Percentiles rank a stretch among this genome's conserved stretches.
Evolutionary conservation across 2,797 vertebrate genomes (phyloP).

Genomic region (Setipinna tenuifilis): DNA sequence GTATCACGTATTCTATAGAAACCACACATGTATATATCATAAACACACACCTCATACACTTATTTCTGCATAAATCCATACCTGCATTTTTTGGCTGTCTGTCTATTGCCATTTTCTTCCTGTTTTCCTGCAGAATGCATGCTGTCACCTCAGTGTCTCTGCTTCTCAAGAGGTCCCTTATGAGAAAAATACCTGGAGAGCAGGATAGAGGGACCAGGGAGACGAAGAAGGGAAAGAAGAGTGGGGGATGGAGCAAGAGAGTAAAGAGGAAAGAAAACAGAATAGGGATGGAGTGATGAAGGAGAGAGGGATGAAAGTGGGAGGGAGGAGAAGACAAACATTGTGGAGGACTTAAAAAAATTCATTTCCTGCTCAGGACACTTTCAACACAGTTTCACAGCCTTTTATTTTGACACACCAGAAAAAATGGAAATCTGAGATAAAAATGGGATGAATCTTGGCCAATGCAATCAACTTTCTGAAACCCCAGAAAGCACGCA

Average conservation of each 20-base stretch:
- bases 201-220: neutral
- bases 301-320: slow-evolving; percentile 6
- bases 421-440: slow-evolving; percentile 71
- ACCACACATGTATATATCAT: too few species aligned
- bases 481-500: slow-evolving; percentile 14
- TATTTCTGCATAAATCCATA: too few species aligned
- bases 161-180: neutral
- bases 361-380: slow-evolving; percentile 71
- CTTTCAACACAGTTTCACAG: slow-evolving; percentile 65
- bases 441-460: slow-evolving; percentile 49
- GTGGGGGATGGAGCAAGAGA: neutral
- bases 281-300: slow-evolving; percentile 49
- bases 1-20: too few species aligned
- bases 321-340: slow-evolving; percentile 63
- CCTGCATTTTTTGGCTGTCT: too few species aligned
- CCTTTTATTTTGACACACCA: slow-evolving; percentile 74
- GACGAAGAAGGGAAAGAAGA: neutral
- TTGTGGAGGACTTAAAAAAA: slow-evolving; percentile 66
- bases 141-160: neutral
- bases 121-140: neutral
- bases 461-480: slow-evolving; percentile 42
- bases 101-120: neutral
- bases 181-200: neutral
- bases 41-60: too few species aligned
- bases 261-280: slow-evolving; percentile 29